phyloP scores from a whole-genome alignment of 2,888 invertebrate species.

The Meteorus colon region DNA sequence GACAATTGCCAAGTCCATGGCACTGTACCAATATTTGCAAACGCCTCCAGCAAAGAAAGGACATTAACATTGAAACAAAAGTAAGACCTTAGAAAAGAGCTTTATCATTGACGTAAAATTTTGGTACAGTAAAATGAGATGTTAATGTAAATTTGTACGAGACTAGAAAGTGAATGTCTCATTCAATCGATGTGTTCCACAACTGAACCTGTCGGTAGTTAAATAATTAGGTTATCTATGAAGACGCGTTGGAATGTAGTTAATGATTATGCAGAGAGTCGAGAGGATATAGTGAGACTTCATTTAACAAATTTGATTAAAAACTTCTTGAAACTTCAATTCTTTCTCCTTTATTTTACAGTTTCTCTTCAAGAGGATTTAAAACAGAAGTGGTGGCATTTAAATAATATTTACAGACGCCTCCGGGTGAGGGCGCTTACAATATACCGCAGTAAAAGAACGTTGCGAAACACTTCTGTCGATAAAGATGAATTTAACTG shows the following conservation, averaged over 20 bases:
- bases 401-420: too few relatives aligned
- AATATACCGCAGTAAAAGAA: too few relatives aligned
- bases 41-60: too few relatives aligned
- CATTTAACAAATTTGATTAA: too few relatives aligned
- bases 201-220: not conserved
- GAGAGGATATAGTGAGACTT: too few relatives aligned
- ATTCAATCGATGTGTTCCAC: conserved; percentile 48
- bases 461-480: conserved; percentile 31
- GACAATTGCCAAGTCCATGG: not conserved
- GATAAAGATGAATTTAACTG: conserved; percentile 45
- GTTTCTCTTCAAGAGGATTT: too few relatives aligned
- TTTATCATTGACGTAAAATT: conserved; percentile 37
- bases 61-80: too few relatives aligned
- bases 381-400: too few relatives aligned
- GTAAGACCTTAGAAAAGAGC: not conserved
- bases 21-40: too few relatives aligned
- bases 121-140: conserved; percentile 53
- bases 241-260: conserved; percentile 13
- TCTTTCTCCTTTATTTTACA: too few relatives aligned
- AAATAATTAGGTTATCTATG: conserved; percentile 28
- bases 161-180: conserved; percentile 59
- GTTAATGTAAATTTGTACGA: conserved; percentile 51
- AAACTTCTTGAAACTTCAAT: too few relatives aligned
- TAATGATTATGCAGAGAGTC: not conserved
- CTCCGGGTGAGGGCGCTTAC: too few relatives aligned